Evolutionary conservation across 2,113 vertebrate species (phyloP).

Genomic region (Brachyistius frenatus): DNA sequence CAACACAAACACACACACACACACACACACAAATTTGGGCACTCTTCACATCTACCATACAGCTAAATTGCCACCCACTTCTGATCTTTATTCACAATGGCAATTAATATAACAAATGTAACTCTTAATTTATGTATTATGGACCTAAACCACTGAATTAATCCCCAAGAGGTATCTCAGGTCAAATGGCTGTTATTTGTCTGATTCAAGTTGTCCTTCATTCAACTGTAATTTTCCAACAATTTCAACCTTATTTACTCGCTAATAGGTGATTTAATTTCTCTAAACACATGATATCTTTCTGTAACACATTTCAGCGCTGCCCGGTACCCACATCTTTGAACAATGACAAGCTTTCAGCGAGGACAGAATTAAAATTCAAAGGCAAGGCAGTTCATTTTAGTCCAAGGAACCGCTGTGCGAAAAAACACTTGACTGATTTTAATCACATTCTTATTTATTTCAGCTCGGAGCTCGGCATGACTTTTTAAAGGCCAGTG

Average conservation of each 20-base stretch:
- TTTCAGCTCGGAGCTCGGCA: conserved; percentile 69
- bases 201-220: conserved; percentile 32
- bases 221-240: conserved; percentile 30
- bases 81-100: conserved; percentile 13
- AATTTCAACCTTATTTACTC: conserved; percentile 58
- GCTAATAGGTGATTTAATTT: conserved; percentile 79
- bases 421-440: conserved; percentile 82
- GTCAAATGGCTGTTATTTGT: conserved; percentile 33
- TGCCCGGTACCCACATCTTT: conserved; percentile 75
- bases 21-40: neutral
- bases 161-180: neutral
- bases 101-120: conserved; percentile 12
- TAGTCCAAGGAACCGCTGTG: conserved; percentile 73
- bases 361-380: conserved; percentile 81
- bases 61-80: conserved; percentile 5
- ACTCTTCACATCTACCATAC: conserved; percentile 15
- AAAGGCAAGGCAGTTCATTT: conserved; percentile 75
- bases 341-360: conserved; percentile 78
- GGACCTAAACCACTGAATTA: conserved; percentile 42
- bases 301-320: conserved; percentile 77
- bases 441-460: conserved; percentile 83
- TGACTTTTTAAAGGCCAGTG: conserved; percentile 56
- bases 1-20: neutral
- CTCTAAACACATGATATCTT: conserved; percentile 77
- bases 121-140: neutral